Conservation (phyloP, 2,888 invertebrate species). For the Phragmatobia fuliginosa region DNA sequence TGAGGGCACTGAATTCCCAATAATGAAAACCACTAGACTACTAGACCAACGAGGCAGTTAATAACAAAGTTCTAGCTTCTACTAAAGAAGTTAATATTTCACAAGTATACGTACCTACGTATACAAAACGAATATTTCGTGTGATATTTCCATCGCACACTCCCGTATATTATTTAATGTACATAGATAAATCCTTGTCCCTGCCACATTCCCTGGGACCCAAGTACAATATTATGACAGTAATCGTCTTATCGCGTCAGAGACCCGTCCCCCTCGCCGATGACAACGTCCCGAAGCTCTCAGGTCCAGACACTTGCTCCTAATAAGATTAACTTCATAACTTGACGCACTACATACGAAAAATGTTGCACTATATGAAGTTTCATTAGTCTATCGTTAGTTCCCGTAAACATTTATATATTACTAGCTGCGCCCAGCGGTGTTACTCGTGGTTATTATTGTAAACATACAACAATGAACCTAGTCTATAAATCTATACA, state of each 20-base stretch:
- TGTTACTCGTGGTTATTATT: too few species aligned
- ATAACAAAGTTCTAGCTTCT: too few species aligned
- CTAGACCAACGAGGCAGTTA: too few species aligned
- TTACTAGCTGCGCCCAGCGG: too few species aligned
- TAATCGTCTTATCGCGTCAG: constrained; percentile 52
- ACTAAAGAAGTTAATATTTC: too few species aligned
- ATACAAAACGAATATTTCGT: background rate
- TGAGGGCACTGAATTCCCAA: too few species aligned
- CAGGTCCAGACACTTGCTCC: constrained; percentile 36
- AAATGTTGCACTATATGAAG: constrained; percentile 25
- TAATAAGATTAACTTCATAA: constrained; percentile 49
- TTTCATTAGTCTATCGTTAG: constrained; percentile 5
- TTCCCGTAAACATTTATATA: too few species aligned
- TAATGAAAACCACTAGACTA: too few species aligned
- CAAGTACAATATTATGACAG: constrained; percentile 42
- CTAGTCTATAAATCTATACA: too few species aligned
- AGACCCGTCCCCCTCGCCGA: constrained; percentile 10
- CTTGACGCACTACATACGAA: constrained; percentile 28
- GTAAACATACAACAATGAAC: too few species aligned
- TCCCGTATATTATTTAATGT: constrained; percentile 31
- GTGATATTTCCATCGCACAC: background rate
- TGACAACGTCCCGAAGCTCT: constrained; percentile 22
- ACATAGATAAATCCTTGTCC: constrained; percentile 40
- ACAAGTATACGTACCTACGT: too few species aligned
- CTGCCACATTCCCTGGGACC: constrained; percentile 33